Conservation (phyloP, 2,113 vertebrate species). For the Hypanus sabinus region DNA sequence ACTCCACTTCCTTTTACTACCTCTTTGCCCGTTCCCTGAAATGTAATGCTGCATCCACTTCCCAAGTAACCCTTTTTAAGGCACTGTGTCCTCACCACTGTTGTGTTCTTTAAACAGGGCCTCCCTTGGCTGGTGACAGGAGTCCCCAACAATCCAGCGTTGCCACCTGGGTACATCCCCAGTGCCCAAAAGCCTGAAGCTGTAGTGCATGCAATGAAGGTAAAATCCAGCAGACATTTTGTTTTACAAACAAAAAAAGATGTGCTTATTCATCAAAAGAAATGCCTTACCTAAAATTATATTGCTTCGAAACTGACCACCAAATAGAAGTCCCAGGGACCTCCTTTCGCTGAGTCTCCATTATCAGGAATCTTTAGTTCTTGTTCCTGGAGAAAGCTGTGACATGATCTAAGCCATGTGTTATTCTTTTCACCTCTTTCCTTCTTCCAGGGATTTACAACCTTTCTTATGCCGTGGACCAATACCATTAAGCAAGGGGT, state of each 20-base stretch:
- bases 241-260: too few relatives aligned
- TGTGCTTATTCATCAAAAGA: neutral
- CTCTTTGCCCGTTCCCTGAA: too few relatives aligned
- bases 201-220: conserved; percentile 94
- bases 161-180: conserved; percentile 62
- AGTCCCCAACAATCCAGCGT: conserved; percentile 66
- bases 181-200: conserved; percentile 85
- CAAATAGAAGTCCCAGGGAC: neutral
- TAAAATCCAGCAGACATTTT: conserved; percentile 42
- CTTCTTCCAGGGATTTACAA: too few relatives aligned
- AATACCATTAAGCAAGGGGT: too few relatives aligned
- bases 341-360: neutral
- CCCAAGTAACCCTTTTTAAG: neutral
- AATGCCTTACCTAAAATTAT: neutral
- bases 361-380: neutral
- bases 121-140: conserved; percentile 65
- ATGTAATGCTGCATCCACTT: neutral
- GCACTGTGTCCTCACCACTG: neutral
- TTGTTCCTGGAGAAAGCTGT: neutral
- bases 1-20: neutral
- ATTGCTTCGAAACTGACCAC: neutral
- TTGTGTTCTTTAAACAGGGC: conserved; percentile 57
- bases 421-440: too few relatives aligned
- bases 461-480: too few relatives aligned
- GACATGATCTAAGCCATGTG: neutral